Base-by-base conservation (phyloP, 1,140 invertebrate genomes). In the Stenopsyche tienmushanensis region DNA sequence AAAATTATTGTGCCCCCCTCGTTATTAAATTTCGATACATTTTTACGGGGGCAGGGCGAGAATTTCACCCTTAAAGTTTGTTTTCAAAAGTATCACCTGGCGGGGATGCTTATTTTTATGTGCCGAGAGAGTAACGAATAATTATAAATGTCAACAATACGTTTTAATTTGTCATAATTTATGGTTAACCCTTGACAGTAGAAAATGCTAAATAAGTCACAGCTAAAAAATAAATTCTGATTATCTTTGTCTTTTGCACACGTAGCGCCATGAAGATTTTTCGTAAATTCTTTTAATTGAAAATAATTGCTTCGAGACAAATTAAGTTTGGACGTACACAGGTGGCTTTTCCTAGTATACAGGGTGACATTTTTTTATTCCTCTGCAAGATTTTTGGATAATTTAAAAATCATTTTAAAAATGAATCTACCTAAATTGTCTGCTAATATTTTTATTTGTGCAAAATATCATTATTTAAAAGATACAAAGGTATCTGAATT, bases 251-350 rank as follows among this genome's bases (percentile, higher is more conserved):
- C 57, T 57, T 57, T 57, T 57, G 54, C 54, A 57, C 54, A 57
- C 54, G 57, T 47, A 47, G 21, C 57, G 57, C 57, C 17, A 60
- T 60, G 57, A 60, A 55, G 42, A 59, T 70, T 70, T 70, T 70
- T 69, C 45, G 64, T 62, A 59, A 64, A 70, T 47, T 70, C 63
- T 64, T 70, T 66, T 70, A 70, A 70, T 70, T 70, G 68, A 70
- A 70, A 70, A 70, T 70, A 70, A 70, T 70, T 70, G 60, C 68
- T 50, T 29, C 21, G 64, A 66, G 68, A 70, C 68, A 70, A 70
- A 70, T 70, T 66, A 70, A 70, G 63, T 66, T 69, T 60, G 45
- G 26, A 45, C 44, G 64, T 65, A 53, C 67, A 59, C 68, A 70
- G 68, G 64, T 70, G 68, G 44, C 25, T 20, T 21, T 39, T 39